These are phyloP conservation scores for Globodera rostochiensis DNA, from an alignment of 1,140 invertebrate species.

Conservation along the genomic window DNA sequence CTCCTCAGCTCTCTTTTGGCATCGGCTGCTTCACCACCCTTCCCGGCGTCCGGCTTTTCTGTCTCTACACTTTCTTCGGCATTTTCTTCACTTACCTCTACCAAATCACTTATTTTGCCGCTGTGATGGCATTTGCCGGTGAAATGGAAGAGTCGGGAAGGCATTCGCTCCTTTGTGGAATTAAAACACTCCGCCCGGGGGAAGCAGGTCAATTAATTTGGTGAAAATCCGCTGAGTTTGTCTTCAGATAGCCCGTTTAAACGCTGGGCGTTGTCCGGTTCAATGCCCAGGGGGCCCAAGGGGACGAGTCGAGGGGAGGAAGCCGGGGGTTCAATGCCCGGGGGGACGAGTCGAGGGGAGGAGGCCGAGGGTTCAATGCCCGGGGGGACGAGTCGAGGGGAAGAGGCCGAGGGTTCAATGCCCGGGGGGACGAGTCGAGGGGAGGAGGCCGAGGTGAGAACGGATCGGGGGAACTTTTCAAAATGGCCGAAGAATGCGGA, in stretches of 20 bases:
- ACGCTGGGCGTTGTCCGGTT: slow-evolving; percentile 36
- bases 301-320: not conserved
- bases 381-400: not conserved
- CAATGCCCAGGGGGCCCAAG: slow-evolving; percentile 28
- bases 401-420: not conserved
- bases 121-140: slow-evolving; percentile 65
- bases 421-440: not conserved
- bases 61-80: slow-evolving; percentile 67
- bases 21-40: slow-evolving; percentile 68
- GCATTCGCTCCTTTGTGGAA: slow-evolving; percentile 36
- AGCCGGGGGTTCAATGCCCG: slow-evolving; percentile 27
- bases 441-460: not conserved
- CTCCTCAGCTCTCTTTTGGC: slow-evolving; percentile 67
- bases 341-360: not conserved
- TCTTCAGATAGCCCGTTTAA: slow-evolving; percentile 25
- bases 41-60: slow-evolving; percentile 67
- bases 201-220: not conserved
- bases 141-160: slow-evolving; percentile 63
- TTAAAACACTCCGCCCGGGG: slow-evolving; percentile 9
- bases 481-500: not conserved
- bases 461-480: not conserved
- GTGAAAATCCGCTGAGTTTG: not conserved
- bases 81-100: slow-evolving; percentile 66
- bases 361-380: not conserved
- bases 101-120: slow-evolving; percentile 66